Base-by-base conservation (phyloP, 1,140 invertebrate genomes). In the Leptinotarsa lineolata region DNA sequence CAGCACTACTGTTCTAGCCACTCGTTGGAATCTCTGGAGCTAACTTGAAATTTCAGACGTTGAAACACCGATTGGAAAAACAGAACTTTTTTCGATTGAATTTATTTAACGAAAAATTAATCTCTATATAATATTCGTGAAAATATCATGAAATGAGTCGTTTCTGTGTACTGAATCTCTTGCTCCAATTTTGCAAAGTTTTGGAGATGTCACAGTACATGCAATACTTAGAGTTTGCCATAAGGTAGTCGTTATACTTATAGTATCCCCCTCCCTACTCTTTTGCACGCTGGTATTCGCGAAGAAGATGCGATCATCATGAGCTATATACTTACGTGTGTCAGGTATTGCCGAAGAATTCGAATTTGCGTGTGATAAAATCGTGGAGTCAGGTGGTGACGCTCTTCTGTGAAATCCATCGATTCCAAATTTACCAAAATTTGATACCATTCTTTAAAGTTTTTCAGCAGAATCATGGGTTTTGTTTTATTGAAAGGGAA, bases 141-240 rank as follows among this genome's bases (percentile, higher is more conserved):
- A 54, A 54, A 16, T 54, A 54, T 54, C 15, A 15, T 54, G 13
- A 54, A 13, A 54, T n/a, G 15, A n/a, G 8, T 39, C 30, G 30
- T 39, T 39, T 39, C 30, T 39, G 60, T 18, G 24, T 39, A n/a
- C 15, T 30, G 24, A 30, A 39, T 72, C 30, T 60, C 68, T 69
- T 74, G 73, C 68, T 74, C 68, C 68, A 74, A 65, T 70, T 74
- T 74, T 61, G 61, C 67, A 61, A 70, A 74, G 67, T 74, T 74
- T 70, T 70, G 63, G 64, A 74, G 73, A 65, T 74, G 73, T 74
- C 73, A 74, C 73, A 65, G 73, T 65, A 74, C 73, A 59, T 73
- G 66, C 68, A 68, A 65, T 74, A 74, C 73, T 74, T 64, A 68
- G 61, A 66, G 48, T 70, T 74, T 70, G 65, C 68, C 63, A 39